Percentiles rank a stretch among this genome's conserved stretches.
phyloP scores from a whole-genome alignment of 2,888 invertebrate species.

The Drosophila borealis region DNA sequence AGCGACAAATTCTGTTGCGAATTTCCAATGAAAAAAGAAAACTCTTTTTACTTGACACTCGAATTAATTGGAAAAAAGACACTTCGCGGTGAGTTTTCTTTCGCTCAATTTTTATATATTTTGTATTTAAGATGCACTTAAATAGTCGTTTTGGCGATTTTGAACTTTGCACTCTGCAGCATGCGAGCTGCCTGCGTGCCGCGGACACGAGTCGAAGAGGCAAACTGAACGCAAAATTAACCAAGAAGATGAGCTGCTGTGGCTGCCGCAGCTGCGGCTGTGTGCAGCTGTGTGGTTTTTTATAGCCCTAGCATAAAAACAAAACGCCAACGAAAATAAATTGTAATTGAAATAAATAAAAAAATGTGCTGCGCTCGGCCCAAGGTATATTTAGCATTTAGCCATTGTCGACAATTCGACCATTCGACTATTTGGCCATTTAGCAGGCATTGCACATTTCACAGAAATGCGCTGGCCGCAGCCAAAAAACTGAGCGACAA shows the following conservation, averaged over 20 bases:
- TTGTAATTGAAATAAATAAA: slow-evolving; percentile 12
- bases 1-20: neutral
- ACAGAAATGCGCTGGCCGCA: slow-evolving; percentile 62
- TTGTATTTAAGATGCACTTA: neutral
- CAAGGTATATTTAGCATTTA: slow-evolving; percentile 65
- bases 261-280: slow-evolving; percentile 14
- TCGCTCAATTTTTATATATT: neutral
- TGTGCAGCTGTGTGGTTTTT: slow-evolving; percentile 63
- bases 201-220: slow-evolving; percentile 80
- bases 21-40: neutral
- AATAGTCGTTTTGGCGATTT: slow-evolving; percentile 9
- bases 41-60: slow-evolving; percentile 15
- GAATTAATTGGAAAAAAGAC: slow-evolving; percentile 5
- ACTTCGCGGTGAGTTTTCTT: slow-evolving; percentile 11
- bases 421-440: slow-evolving; percentile 41
- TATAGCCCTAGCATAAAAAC: slow-evolving; percentile 56
- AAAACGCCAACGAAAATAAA: slow-evolving; percentile 9
- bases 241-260: slow-evolving; percentile 29
- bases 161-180: slow-evolving; percentile 41
- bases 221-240: slow-evolving; percentile 72
- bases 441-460: slow-evolving; percentile 67
- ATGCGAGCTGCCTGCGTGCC: slow-evolving; percentile 55
- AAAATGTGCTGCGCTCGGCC: slow-evolving; percentile 47
- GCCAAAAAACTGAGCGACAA: slow-evolving; percentile 26
- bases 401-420: slow-evolving; percentile 39